Evolutionary conservation across 1,140 invertebrate genomes (phyloP), one percentile per base, ranked within the genome.

Genomic region (Drosophila pseudoananassae): DNA sequence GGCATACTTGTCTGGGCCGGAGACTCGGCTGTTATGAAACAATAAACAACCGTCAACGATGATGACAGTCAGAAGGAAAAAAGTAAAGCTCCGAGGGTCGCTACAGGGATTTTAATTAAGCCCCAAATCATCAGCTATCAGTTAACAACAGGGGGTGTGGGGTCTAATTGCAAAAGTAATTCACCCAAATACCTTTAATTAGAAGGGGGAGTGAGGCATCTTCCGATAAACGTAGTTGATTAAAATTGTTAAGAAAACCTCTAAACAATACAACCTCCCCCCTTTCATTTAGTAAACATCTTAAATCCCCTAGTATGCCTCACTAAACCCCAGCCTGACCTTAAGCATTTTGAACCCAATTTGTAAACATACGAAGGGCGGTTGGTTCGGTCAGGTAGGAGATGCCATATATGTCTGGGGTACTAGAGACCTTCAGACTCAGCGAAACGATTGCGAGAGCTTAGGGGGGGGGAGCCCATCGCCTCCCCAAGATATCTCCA

Each of bases 11-110:
- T 63, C 78, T 64, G 82, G 46, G 79, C 63, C 31, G 63, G 75
- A 81, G 81, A 80, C 81, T 84, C 81, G 63, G 81, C 73, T 85
- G 82, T 85, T 85, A 85, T 87, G 82, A 85, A 85, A 85, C 82
- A 85, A 87, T 87, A 77, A 87, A 79, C 82, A 85, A 69, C 47
- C 73, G 61, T 58, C 78, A 75, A 77, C 74, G 82, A 84, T 85
- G 82, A 85, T 80, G 85, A 84, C 69, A 55, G 76, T 68, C 63
- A 31, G 27, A 54, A 54, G 66, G 49, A 54, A 33, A 61, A 54
- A 47, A 23, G 12, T 38, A 40, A 33, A 29, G 61, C 61, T 40
- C 38, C 65, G 61, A 68, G 60, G 65, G 65, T 68, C 47, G 63
- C 29, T 51, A 23, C 40, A 68, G 64, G 49, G 31, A 68, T 69